Base-by-base conservation (phyloP, 2,113 vertebrate genomes). In the Mesocricetus auratus region DNA sequence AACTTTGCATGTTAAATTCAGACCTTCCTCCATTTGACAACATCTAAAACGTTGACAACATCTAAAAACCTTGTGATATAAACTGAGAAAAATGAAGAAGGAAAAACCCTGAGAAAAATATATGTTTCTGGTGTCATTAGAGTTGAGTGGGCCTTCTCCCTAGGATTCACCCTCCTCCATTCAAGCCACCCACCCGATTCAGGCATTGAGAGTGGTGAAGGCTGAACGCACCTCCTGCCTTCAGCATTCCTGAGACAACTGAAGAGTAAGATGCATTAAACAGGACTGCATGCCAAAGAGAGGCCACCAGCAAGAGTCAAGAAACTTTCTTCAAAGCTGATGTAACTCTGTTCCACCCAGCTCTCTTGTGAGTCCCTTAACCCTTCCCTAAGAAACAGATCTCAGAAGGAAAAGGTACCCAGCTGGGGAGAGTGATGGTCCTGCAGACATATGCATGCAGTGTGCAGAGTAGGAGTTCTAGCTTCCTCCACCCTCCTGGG, bases 41-140 rank as follows among this genome's bases (percentile, higher is more conserved):
- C 71, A 93, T 83, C 66, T 83, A 83, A 91, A 85, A 53, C n/a
- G n/a, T 85, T 60, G 7, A 42, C 66, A 71, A 92, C 71, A 93
- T 83, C 66, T 83, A 83, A 91, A 85, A 53, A 62, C 68, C 68
- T 92, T 86, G 31, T 42, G 69, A 42, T 77, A 64, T 50, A 29
- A 87, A 78, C 83, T 13, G 47, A 47, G 42, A 89, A 89, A 6
- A 42, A 71, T 39, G 39, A 79, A 24, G 2, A 74, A 86, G 24
- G 62, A 88, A 77, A 92, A 60, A 50, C 36, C 6, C 4, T 26
- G 31, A 68, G 64, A 77, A 77, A 77, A 13, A 78, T 4, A 50
- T 62, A 73, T 69, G 39, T 91, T 85, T 36, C 22, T 24, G 2
- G 15, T 60, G 2, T 45, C 56, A 79, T 3, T 36, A 22, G n/a